Evolutionary conservation across 1,140 invertebrate genomes (phyloP).

Genomic region (Zaprionus africanus): DNA sequence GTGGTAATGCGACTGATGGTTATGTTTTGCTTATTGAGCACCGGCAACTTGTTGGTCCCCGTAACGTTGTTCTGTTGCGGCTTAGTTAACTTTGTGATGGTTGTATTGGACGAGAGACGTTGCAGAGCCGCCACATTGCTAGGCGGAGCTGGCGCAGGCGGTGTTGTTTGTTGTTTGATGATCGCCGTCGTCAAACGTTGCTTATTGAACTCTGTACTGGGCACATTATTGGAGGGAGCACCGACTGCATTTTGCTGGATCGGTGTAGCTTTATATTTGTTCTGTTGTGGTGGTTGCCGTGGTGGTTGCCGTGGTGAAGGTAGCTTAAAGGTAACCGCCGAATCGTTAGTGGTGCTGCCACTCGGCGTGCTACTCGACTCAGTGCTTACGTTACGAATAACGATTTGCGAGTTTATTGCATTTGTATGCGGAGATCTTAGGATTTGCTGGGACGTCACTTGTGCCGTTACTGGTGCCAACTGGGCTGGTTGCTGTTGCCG

Average conservation of each 20-base stretch:
- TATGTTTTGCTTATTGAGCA: constrained; percentile 76
- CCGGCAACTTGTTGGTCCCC: constrained; percentile 54
- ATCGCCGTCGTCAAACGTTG: constrained; percentile 27
- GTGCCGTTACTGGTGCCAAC: constrained; percentile 32
- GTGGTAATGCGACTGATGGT: constrained; percentile 73
- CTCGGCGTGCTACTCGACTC: constrained; percentile 10
- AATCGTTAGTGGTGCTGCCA: constrained; percentile 21
- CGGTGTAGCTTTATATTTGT: constrained; percentile 33
- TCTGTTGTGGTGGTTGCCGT: constrained; percentile 42
- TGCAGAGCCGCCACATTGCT: constrained; percentile 64
- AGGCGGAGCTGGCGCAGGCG: neutral
- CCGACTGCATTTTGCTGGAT: constrained; percentile 2
- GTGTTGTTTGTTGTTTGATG: constrained; percentile 33
- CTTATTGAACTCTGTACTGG: constrained; percentile 48
- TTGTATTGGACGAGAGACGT: constrained; percentile 69
- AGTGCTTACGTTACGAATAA: constrained; percentile 54
- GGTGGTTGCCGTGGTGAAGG: constrained; percentile 51
- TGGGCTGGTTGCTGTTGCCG: constrained; percentile 2
- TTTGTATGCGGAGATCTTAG: constrained; percentile 54
- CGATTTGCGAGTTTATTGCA: constrained; percentile 47
- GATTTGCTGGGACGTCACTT: constrained; percentile 68
- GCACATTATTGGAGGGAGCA: constrained; percentile 35
- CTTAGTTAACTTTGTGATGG: constrained; percentile 65
- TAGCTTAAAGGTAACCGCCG: constrained; percentile 48
- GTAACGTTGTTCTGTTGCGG: constrained; percentile 21